Base-by-base conservation (phyloP, 1,140 invertebrate genomes). In the Papilio helenus region DNA sequence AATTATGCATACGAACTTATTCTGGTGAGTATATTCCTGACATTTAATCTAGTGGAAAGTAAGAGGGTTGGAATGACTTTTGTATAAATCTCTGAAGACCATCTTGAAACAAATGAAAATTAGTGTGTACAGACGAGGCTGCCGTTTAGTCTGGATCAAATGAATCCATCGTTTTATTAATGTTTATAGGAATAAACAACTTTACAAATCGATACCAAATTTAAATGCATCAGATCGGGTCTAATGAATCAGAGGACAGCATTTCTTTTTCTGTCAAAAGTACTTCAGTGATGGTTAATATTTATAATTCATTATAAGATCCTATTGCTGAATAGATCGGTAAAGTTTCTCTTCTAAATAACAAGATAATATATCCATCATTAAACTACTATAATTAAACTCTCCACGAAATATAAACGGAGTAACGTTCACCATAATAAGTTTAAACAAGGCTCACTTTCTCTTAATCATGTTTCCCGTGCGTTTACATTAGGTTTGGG, bases 391-490 rank as follows among this genome's bases (percentile, higher is more conserved):
- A n/a, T 55, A 65, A 65, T 65, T 16, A 65, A 65, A 65, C 23
- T 65, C 23, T 65, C 12, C 12, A 65, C 61, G 61, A 65, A 65
- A 65, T 61, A 26, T 61, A 61, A 26, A 61, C 58, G 58, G 58
- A 61, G 58, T 61, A 61, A 26, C 58, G 23, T 61, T 61, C 23
- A 61, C 20, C 58, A 61, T 44, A 73, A 23, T 49, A 74, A 74
- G 42, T 74, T 74, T 49, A 74, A 68, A 68, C 26, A 34, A 3
- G 61, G 61, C 26, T 16, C 39, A 49, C 72, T 74, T 74, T 74
- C 72, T 49, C 72, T 49, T 74, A 74, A 74, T 74, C 72, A 74
- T 74, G 44, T 74, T 74, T 74, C 72, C 42, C 72, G 23, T 49
- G 20, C 72, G 42, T 73, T 73, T 46, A 46, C 42, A 49, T 73